Evolutionary conservation across 2,888 invertebrate genomes (phyloP).

Genomic region (Epinotia ramella): DNA sequence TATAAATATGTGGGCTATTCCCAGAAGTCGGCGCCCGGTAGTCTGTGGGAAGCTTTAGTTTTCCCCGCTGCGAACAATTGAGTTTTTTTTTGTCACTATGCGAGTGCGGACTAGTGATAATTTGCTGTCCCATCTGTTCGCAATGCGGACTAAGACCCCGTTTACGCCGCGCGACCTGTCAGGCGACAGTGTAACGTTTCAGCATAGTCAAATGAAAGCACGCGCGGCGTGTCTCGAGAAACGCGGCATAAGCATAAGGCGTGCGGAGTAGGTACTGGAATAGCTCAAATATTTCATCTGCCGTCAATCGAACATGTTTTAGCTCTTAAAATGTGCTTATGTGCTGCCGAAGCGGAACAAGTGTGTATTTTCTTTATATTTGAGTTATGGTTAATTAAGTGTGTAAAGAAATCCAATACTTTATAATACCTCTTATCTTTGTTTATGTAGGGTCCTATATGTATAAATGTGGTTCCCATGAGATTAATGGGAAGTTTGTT

Average conservation of each 20-base stretch:
- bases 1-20: neutral
- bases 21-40: neutral
- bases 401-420: too few species aligned
- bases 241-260: too few species aligned
- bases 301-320: neutral
- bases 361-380: neutral
- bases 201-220: too few species aligned
- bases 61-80: neutral
- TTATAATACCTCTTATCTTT: too few species aligned
- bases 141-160: neutral
- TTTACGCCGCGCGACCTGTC: too few species aligned
- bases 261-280: neutral
- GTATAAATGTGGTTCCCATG: too few species aligned
- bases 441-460: too few species aligned
- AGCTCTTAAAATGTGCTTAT: neutral
- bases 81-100: neutral
- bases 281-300: neutral
- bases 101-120: neutral
- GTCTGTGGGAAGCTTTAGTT: neutral
- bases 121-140: neutral
- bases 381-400: too few species aligned
- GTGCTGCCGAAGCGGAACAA: neutral
- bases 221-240: too few species aligned
- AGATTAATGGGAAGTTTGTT: too few species aligned
- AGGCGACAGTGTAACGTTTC: too few species aligned